Evolutionary conservation across 2,888 invertebrate species (phyloP), one percentile per base, ranked within the genome.

Genomic region (Polyploca ridens): DNA sequence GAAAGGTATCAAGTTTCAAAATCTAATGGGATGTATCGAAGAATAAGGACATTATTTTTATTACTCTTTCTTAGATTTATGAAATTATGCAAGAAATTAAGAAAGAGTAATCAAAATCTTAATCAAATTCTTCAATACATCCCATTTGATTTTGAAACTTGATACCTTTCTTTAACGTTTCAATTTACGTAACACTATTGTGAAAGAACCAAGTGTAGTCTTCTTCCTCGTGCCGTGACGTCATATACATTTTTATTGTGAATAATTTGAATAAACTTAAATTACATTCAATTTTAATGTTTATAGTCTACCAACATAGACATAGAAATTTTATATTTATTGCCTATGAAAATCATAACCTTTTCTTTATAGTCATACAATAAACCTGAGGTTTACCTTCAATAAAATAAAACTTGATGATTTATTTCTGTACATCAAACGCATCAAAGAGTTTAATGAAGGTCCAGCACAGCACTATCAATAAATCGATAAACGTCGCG

Each of bases 401-500:
- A 54, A 54, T 19, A 54, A 19, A 58, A 58, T 27, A 58, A n/a
- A 33, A 5, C n/a, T 13, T 41, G 7, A 13, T 13, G 41, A 4
- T 41, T 33, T n/a, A 35, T 33, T 14, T 33, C 7, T n/a, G 33
- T 35, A 59, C 3, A n/a, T 11, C 3, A 14, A 59, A 38, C 38
- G 35, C 41, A 27, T 19, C 13, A 61, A 61, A 27, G 66, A 79
- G 64, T 71, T 76, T 69, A 72, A 75, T 72, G 68, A 69, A 65
- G 62, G 63, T 63, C 57, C 68, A 66, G 75, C 72, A 71, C 79
- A 76, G 68, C 82, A 78, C 79, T 85, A 86, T 90, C 93, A 90
- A 93, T 94, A 93, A 89, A 93, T 93, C 93, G 93, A 94, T 94
- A 88, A 80, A 75, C 86, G 89, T 85, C 87, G 89, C 84, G 82